phyloP scores from a whole-genome alignment of 2,888 invertebrate genomes.

The Caenorhabditis sp. region DNA sequence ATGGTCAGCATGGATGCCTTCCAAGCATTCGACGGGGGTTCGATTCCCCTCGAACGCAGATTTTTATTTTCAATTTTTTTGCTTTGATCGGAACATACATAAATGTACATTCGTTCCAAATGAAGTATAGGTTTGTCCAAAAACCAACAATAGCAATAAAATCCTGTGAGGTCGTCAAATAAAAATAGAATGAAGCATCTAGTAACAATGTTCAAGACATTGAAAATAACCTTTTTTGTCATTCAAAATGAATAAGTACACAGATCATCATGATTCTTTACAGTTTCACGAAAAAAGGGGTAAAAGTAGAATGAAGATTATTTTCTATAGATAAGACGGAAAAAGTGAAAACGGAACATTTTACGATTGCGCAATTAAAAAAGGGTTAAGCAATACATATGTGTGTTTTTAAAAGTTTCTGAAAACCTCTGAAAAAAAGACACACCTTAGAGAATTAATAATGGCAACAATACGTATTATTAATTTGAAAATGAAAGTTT shows the following conservation, averaged over 20 bases:
- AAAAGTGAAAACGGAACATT: not conserved
- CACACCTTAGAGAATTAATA: not conserved
- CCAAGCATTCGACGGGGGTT: slow-evolving; percentile 8
- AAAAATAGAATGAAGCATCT: too few species aligned
- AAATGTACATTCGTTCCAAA: too few species aligned
- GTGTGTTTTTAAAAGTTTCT: not conserved
- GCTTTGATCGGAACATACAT: too few species aligned
- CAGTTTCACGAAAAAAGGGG: not conserved
- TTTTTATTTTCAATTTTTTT: not conserved
- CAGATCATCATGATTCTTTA: not conserved
- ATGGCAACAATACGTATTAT: not conserved
- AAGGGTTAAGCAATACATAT: not conserved
- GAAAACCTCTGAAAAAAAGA: not conserved
- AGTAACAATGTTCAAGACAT: too few species aligned
- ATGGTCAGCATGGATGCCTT: slow-evolving; percentile 56
- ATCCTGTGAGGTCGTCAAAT: too few species aligned
- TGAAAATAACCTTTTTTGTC: too few species aligned
- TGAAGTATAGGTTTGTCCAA: too few species aligned
- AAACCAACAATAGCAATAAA: too few species aligned
- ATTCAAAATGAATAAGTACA: not conserved
- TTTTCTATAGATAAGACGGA: not conserved
- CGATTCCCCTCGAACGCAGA: slow-evolving; percentile 8
- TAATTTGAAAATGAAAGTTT: not conserved
- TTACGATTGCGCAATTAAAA: not conserved
- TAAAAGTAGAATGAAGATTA: too few species aligned